phyloP scores from a whole-genome alignment of 2,888 invertebrate genomes.

The Sminthurinus aureus region DNA sequence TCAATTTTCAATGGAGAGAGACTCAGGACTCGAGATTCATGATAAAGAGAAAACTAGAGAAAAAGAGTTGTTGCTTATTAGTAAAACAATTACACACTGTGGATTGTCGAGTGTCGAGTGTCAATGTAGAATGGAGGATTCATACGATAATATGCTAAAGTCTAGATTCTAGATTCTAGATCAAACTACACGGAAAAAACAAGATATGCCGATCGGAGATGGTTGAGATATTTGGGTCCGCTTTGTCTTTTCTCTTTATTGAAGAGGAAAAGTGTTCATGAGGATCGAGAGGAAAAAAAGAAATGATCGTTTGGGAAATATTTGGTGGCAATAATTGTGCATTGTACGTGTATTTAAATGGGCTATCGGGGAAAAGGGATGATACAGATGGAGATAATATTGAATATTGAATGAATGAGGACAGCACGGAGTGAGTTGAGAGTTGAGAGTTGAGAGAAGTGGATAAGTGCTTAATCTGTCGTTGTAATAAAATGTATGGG shows the following conservation, averaged over 20 bases:
- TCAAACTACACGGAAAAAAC: too few species aligned
- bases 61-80: constrained; percentile 12
- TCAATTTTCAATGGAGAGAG: too few species aligned
- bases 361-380: background rate
- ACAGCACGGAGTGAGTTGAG: background rate
- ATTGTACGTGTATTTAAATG: background rate
- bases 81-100: constrained; percentile 27
- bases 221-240: too few species aligned
- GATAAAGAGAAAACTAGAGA: background rate
- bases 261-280: constrained; percentile 28
- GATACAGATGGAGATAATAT: constrained; percentile 25
- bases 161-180: too few species aligned
- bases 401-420: constrained; percentile 46
- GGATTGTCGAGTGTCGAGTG: too few species aligned
- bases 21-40: too few species aligned
- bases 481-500: constrained; percentile 50
- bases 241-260: too few species aligned
- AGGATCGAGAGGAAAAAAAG: constrained; percentile 29
- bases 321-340: constrained; percentile 44
- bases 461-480: constrained; percentile 50
- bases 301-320: constrained; percentile 45
- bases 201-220: too few species aligned
- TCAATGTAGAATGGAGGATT: background rate
- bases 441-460: constrained; percentile 14
- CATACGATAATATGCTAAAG: too few species aligned